These are phyloP conservation scores for Choloepus hoffmanni DNA, from an alignment of 2,113 vertebrate genomes.

Conservation along the genomic window DNA sequence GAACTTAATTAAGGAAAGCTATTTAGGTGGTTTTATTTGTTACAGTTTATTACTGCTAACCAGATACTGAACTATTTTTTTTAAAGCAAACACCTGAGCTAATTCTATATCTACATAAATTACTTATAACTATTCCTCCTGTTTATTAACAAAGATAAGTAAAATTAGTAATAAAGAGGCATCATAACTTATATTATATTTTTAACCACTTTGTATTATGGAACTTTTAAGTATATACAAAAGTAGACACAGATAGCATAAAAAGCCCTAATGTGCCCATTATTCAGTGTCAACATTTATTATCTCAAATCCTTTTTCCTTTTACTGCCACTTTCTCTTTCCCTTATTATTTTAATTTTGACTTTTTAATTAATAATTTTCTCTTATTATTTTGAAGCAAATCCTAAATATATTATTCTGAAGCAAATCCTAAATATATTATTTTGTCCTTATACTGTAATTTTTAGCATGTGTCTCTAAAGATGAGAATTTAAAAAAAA, in stretches of 20 bases:
- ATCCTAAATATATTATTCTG: neutral
- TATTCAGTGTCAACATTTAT: neutral
- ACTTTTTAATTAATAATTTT: neutral
- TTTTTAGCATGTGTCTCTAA: neutral
- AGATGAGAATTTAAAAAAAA: neutral
- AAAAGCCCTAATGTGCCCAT: neutral
- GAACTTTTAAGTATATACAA: constrained; percentile 22
- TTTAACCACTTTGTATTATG: neutral
- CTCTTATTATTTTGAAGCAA: constrained; percentile 17
- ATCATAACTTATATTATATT: neutral
- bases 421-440: neutral
- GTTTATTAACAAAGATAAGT: neutral
- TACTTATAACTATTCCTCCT: neutral
- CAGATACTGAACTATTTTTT: neutral
- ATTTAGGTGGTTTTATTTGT: neutral
- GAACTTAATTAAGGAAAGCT: neutral
- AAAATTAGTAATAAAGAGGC: neutral
- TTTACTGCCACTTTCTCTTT: neutral
- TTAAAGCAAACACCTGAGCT: neutral
- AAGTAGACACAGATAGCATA: neutral
- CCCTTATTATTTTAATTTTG: neutral
- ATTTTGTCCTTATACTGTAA: neutral
- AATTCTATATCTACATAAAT: constrained; percentile 11
- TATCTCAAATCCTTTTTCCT: neutral
- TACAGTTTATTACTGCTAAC: neutral